These are phyloP conservation scores for Brienomyrus brachyistius DNA, from an alignment of 2,113 vertebrate species.

Conservation along the genomic window DNA sequence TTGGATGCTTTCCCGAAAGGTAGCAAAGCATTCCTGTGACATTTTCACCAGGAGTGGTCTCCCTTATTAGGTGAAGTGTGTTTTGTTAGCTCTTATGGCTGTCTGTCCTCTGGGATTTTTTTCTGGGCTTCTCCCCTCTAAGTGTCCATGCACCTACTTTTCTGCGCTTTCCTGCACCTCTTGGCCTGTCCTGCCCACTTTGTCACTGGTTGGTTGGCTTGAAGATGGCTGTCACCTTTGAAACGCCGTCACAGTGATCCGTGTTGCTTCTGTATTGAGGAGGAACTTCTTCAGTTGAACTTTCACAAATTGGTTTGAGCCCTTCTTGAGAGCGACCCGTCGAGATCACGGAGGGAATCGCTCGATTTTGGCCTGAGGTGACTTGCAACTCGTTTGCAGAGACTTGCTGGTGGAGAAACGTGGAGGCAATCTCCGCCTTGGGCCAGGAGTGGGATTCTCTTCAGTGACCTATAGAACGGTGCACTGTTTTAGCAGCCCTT, in stretches of 20 bases:
- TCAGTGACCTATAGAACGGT: no score
- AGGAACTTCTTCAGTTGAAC: background rate
- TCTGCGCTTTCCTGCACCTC: background rate
- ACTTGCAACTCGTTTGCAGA: background rate
- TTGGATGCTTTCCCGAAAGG: constrained; percentile 1
- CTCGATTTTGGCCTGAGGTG: background rate
- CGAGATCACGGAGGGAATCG: background rate
- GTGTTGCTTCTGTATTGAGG: background rate
- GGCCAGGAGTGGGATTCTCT: no score
- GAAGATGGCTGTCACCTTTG: background rate
- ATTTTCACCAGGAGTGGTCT: background rate
- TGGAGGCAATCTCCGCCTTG: background rate
- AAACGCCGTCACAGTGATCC: background rate
- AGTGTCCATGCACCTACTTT: background rate
- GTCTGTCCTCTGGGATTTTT: background rate
- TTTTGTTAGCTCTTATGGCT: background rate
- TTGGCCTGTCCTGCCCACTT: background rate
- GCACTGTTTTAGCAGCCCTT: no score
- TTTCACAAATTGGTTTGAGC: background rate
- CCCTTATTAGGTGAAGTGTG: background rate
- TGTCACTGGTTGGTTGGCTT: background rate
- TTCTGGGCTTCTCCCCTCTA: background rate
- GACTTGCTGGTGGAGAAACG: background rate
- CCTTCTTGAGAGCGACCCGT: background rate
- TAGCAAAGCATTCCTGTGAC: background rate